phyloP scores from a whole-genome alignment of 2,888 invertebrate species.

The Watsonalla binaria region DNA sequence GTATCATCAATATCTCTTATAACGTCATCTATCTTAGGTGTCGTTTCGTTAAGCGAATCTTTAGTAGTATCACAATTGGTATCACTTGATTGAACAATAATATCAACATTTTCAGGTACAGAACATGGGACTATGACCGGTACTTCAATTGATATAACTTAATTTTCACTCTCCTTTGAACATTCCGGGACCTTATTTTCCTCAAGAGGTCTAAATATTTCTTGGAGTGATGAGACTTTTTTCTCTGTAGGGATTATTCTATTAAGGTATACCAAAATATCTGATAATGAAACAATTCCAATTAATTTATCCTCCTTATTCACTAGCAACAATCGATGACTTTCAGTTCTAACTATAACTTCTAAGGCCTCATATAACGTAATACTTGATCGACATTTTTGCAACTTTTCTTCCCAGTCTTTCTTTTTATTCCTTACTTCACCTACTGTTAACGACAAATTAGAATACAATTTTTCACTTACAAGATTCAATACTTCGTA shows the following conservation, averaged over 20 bases:
- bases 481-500: conserved; percentile 86
- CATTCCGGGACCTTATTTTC: conserved; percentile 69
- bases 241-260: conserved; percentile 72
- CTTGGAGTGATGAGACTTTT: conserved; percentile 70
- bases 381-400: conserved; percentile 91
- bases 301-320: conserved; percentile 71
- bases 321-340: conserved; percentile 76
- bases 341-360: conserved; percentile 94
- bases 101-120: conserved; percentile 45
- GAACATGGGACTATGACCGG: conserved; percentile 44
- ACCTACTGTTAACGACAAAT: conserved; percentile 90
- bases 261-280: conserved; percentile 74
- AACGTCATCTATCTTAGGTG: conserved; percentile 28
- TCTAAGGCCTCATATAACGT: conserved; percentile 91
- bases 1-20: conserved; percentile 28
- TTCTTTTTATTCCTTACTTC: conserved; percentile 92
- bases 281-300: conserved; percentile 71
- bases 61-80: conserved; percentile 12
- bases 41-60: conserved; percentile 25
- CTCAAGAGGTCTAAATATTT: conserved; percentile 70
- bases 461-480: conserved; percentile 94
- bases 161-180: conserved; percentile 64
- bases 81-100: conserved; percentile 26
- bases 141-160: conserved; percentile 65
- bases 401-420: conserved; percentile 95